Percentiles rank a stretch among this genome's conserved stretches.
Conservation (phyloP, 2,113 vertebrate genomes). For the Geococcyx californianus region DNA sequence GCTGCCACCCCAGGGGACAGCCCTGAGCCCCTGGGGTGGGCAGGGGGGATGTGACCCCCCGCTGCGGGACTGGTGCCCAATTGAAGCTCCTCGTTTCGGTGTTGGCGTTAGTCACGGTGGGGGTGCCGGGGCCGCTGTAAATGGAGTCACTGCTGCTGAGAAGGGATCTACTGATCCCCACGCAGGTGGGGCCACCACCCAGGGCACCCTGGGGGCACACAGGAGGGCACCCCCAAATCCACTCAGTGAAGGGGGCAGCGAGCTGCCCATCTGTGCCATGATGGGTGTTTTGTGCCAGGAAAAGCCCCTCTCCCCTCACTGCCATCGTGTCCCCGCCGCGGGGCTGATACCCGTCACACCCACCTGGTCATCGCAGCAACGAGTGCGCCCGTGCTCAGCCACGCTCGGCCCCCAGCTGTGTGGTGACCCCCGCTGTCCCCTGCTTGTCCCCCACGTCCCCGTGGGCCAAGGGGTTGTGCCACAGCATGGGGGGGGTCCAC, state of each 20-base stretch:
- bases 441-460: neutral
- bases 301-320: neutral
- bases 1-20: neutral
- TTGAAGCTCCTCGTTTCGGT: neutral
- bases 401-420: rapidly evolving
- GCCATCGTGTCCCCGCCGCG: neutral
- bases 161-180: neutral
- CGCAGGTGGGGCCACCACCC: neutral
- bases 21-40: neutral
- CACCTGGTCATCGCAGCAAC: rapidly evolving
- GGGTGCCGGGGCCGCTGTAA: constrained; percentile 7
- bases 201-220: rapidly evolving
- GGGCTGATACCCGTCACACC: rapidly evolving
- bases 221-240: neutral
- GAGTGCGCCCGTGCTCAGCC: neutral
- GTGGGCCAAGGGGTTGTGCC: neutral
- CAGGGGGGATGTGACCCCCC: neutral
- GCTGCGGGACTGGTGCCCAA: neutral
- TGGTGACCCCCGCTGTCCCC: neutral
- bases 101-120: neutral
- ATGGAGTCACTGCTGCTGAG: neutral
- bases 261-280: rapidly evolving
- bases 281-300: rapidly evolving
- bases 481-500: too few species aligned
- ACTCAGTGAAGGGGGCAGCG: neutral